phyloP scores from a whole-genome alignment of 2,888 invertebrate species.

The Oeneis ivallda region DNA sequence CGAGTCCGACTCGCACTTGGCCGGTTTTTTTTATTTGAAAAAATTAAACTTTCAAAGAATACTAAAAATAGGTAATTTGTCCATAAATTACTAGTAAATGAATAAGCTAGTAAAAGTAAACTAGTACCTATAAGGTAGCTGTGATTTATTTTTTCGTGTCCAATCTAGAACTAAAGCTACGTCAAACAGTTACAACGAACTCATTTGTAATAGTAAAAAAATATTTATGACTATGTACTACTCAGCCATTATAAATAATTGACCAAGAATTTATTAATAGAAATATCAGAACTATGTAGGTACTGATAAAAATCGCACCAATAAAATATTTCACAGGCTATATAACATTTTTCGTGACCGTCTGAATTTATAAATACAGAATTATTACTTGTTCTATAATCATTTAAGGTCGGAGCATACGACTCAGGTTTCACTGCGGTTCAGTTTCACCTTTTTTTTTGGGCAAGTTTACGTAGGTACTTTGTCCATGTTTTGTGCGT shows the following conservation, averaged over 20 bases:
- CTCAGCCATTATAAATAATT: conserved; percentile 14
- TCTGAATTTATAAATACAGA: conserved; percentile 29
- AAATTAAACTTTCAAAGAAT: background rate
- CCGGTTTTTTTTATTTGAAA: background rate
- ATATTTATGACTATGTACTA: conserved; percentile 11
- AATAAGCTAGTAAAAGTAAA: background rate
- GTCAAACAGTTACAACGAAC: conserved; percentile 1
- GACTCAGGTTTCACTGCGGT: background rate
- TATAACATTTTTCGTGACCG: conserved; percentile 33
- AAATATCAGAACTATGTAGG: conserved; percentile 6
- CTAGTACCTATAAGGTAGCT: background rate
- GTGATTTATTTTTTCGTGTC: conserved; percentile 6
- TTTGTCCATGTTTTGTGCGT: too few species aligned
- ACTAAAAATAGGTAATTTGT: conserved; percentile 4
- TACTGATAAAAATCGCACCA: conserved; percentile 19
- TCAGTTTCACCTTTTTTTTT: background rate
- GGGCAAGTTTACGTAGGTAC: too few species aligned
- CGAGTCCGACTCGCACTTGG: too few species aligned
- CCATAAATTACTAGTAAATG: conserved; percentile 3
- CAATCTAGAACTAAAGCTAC: background rate
- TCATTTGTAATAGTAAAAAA: conserved; percentile 9
- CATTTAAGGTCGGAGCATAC: background rate
- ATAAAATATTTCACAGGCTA: conserved; percentile 29
- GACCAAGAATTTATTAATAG: conserved; percentile 20
- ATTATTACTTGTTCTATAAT: conserved; percentile 10